A percentile compares a stretch with the other conserved stretches of the same genome.
These are phyloP conservation scores for Conus canariensis DNA, from an alignment of 2,888 invertebrate species.

Conservation along the genomic window DNA sequence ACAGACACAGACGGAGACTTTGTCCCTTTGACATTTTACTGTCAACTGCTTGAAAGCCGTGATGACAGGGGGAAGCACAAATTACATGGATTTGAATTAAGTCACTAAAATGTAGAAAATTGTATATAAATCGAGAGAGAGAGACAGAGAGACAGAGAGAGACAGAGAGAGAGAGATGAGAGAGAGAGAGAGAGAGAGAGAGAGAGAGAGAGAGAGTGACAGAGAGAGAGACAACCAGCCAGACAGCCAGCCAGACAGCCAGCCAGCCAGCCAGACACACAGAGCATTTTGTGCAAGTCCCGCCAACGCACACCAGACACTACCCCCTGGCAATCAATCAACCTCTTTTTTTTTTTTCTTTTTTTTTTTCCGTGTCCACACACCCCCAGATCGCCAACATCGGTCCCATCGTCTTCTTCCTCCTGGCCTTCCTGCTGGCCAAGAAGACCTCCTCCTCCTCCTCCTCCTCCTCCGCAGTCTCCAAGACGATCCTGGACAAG, in stretches of 20 bases:
- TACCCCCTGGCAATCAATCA: no score
- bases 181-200: background rate
- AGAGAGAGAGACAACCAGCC: background rate
- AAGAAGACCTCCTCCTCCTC: conserved; percentile 8
- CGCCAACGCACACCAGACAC: background rate
- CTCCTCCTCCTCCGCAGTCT: conserved; percentile 59
- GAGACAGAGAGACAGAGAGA: no score
- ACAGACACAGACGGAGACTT: no score
- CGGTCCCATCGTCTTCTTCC: conserved; percentile 87
- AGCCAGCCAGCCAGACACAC: background rate
- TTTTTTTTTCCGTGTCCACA: background rate
- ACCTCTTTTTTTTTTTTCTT: no score
- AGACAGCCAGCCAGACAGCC: background rate
- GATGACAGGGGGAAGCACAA: no score
- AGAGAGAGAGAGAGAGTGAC: conserved; percentile 2
- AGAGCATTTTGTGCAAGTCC: background rate
- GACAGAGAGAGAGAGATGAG: conserved; percentile 6
- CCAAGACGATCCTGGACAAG: conserved; percentile 66
- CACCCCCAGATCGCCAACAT: conserved; percentile 88
- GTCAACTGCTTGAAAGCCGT: no score
- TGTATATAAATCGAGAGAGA: background rate
- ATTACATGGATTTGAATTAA: no score
- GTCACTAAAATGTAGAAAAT: no score
- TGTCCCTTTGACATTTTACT: no score
- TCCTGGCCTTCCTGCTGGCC: conserved; percentile 54